Conservation (phyloP, 2,113 vertebrate genomes). For the Octodon degus region DNA sequence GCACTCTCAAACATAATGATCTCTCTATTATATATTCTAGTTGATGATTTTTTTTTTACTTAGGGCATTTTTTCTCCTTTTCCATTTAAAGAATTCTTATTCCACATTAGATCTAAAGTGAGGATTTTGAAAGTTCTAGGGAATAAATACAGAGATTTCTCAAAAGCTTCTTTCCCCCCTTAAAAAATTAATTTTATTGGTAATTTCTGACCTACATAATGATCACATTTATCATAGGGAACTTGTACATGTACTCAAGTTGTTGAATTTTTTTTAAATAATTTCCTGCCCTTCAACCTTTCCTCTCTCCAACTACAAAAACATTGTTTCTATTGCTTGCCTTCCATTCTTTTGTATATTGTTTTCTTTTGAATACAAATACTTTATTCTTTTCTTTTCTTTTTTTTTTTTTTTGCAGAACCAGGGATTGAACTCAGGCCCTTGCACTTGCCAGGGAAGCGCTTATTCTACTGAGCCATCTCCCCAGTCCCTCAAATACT, state of each 20-base stretch:
- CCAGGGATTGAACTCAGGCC: too few species aligned
- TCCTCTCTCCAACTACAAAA: background rate
- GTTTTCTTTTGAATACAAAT: background rate
- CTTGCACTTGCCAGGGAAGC: too few species aligned
- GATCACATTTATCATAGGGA: background rate
- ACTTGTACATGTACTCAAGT: background rate
- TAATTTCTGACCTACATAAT: background rate
- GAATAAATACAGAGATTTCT: constrained; percentile 1
- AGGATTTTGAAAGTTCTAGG: background rate
- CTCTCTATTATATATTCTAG: background rate
- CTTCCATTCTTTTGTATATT: background rate
- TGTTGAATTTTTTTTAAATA: background rate
- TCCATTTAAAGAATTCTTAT: constrained; percentile 28
- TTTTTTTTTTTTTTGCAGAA: too few species aligned
- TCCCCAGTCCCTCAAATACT: too few species aligned
- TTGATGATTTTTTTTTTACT: constrained; percentile 12
- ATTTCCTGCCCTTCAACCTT: background rate
- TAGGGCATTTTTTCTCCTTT: background rate
- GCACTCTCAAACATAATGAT: constrained; percentile 31
- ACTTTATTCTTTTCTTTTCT: background rate
- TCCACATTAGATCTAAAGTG: background rate
- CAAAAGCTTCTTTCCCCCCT: background rate
- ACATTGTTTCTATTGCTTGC: background rate
- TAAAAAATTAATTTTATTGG: background rate
- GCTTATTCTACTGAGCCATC: too few species aligned